A percentile compares a stretch with the other conserved stretches of the same genome.
Evolutionary conservation across 2,888 invertebrate species (phyloP).

Genomic region (Lithophane socia): DNA sequence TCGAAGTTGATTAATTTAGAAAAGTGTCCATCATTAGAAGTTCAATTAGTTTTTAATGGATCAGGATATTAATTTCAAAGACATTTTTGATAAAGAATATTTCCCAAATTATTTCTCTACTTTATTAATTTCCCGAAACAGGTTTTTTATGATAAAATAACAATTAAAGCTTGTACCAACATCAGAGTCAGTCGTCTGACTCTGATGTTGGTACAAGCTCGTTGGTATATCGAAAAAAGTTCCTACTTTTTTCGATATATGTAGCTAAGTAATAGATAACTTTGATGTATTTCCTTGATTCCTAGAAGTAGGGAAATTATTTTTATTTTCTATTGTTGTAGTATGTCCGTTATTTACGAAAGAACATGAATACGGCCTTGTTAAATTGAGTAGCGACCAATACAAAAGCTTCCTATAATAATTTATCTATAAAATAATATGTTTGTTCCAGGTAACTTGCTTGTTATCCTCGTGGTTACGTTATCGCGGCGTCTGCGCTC

Average conservation of each 20-base stretch:
- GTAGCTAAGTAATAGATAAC: not conserved
- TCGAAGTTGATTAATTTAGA: too few relatives aligned
- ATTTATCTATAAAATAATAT: conserved; percentile 25
- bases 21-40: not conserved
- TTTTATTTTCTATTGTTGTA: not conserved
- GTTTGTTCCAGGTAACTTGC: conserved; percentile 94
- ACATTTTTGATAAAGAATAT: not conserved
- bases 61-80: not conserved
- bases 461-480: conserved; percentile 96
- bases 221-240: too few relatives aligned
- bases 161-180: not conserved
- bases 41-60: not conserved
- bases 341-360: not conserved
- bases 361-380: not conserved
- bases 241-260: not conserved
- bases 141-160: not conserved
- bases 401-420: conserved; percentile 1
- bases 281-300: not conserved
- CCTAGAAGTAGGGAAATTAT: not conserved
- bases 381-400: not conserved
- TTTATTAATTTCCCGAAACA: not conserved
- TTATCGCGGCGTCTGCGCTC: conserved; percentile 95
- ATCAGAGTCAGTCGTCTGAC: too few relatives aligned
- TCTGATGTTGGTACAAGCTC: too few relatives aligned
- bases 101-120: not conserved